Percentiles rank a stretch among this genome's conserved stretches.
These are phyloP conservation scores for Neomonachus schauinslandi DNA, from an alignment of 2,113 vertebrate species.

Conservation along the genomic window DNA sequence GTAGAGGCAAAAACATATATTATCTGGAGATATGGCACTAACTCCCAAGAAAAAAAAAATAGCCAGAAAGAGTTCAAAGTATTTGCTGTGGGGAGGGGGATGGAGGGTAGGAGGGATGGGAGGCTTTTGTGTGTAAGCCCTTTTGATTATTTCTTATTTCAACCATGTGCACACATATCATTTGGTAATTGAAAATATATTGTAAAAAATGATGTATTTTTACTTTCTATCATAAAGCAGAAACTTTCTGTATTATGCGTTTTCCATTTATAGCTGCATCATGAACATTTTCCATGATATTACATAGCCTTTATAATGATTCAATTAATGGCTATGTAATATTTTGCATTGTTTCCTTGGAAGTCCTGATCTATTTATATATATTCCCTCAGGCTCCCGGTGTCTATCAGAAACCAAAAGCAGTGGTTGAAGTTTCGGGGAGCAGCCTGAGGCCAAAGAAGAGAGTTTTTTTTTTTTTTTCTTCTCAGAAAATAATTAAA, in stretches of 20 bases:
- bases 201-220: conserved; percentile 15
- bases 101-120: background rate
- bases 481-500: background rate
- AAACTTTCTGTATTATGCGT: background rate
- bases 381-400: background rate
- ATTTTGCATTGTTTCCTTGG: background rate
- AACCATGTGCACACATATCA: background rate
- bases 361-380: background rate
- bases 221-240: background rate
- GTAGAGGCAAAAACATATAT: background rate
- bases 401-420: background rate
- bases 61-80: background rate
- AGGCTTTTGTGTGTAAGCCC: background rate
- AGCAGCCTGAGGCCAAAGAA: background rate
- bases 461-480: background rate
- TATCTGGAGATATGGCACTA: background rate
- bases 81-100: background rate
- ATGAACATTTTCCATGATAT: background rate
- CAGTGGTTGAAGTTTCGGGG: background rate
- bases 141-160: conserved; percentile 43
- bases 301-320: background rate
- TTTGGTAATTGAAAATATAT: background rate
- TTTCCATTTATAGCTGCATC: background rate
- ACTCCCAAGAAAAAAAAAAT: background rate
- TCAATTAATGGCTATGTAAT: background rate